These are phyloP conservation scores for Nemurella pictetii DNA, from an alignment of 2,888 invertebrate species.

Conservation along the genomic window DNA sequence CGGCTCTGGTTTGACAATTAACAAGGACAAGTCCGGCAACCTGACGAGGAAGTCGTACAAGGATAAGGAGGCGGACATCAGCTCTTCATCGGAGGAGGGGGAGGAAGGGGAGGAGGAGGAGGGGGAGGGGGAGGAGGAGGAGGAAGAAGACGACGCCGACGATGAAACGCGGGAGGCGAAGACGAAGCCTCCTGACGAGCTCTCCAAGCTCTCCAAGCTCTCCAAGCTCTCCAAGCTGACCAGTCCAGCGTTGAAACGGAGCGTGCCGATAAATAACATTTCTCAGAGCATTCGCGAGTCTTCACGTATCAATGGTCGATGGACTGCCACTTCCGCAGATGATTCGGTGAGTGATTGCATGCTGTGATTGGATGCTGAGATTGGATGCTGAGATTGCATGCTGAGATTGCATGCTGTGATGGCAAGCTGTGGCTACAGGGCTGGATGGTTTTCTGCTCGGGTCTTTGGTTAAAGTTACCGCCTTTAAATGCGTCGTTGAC, in stretches of 20 bases:
- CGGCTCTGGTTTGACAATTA: no score
- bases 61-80: neutral
- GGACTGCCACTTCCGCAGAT: neutral
- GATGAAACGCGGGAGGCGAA: neutral
- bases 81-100: slow-evolving; percentile 21
- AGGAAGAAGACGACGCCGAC: slow-evolving; percentile 8
- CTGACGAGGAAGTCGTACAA: slow-evolving; percentile 18
- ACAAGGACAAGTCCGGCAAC: slow-evolving; percentile 44
- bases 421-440: no score
- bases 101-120: neutral
- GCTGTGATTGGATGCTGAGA: no score
- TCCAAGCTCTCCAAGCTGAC: neutral
- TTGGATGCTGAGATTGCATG: no score
- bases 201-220: neutral
- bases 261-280: neutral
- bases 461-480: no score
- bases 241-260: neutral
- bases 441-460: no score
- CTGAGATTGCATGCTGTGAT: no score
- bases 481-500: no score
- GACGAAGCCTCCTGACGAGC: neutral
- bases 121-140: slow-evolving; percentile 3
- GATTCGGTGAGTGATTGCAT: neutral
- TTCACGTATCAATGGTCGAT: neutral
- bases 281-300: neutral